Percentiles rank a stretch among this genome's conserved stretches.
These are phyloP conservation scores for Megatriorchis doriae DNA, from an alignment of 2,113 vertebrate species.

Conservation along the genomic window DNA sequence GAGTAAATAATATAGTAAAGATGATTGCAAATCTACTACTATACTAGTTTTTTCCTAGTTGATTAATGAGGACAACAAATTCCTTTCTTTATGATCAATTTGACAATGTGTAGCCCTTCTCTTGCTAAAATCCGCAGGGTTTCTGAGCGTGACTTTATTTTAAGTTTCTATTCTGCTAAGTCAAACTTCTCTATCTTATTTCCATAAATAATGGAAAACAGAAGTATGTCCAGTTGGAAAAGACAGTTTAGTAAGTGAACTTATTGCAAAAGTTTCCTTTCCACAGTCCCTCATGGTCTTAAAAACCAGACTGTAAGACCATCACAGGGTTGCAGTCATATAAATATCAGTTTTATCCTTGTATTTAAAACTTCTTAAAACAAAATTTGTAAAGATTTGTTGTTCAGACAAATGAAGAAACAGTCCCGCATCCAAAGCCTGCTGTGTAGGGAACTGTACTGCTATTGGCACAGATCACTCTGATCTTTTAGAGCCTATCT, in stretches of 20 bases:
- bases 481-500: rapidly evolving
- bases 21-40: constrained; percentile 8
- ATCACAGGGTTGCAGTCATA: neutral
- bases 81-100: neutral
- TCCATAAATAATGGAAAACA: neutral
- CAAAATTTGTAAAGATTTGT: neutral
- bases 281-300: neutral
- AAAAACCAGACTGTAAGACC: neutral
- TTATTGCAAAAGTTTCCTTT: neutral
- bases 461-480: rapidly evolving
- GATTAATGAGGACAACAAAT: neutral
- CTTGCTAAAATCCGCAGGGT: neutral
- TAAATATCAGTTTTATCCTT: neutral
- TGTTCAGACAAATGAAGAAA: neutral
- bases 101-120: neutral
- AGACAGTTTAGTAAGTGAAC: neutral
- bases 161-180: neutral
- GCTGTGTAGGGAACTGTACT: rapidly evolving
- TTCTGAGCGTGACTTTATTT: neutral
- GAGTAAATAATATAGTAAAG: constrained; percentile 7
- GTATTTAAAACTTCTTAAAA: neutral
- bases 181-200: neutral
- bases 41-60: neutral
- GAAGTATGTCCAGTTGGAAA: neutral
- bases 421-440: neutral